phyloP scores from a whole-genome alignment of 2,888 invertebrate genomes.

The Folsomia candida region DNA sequence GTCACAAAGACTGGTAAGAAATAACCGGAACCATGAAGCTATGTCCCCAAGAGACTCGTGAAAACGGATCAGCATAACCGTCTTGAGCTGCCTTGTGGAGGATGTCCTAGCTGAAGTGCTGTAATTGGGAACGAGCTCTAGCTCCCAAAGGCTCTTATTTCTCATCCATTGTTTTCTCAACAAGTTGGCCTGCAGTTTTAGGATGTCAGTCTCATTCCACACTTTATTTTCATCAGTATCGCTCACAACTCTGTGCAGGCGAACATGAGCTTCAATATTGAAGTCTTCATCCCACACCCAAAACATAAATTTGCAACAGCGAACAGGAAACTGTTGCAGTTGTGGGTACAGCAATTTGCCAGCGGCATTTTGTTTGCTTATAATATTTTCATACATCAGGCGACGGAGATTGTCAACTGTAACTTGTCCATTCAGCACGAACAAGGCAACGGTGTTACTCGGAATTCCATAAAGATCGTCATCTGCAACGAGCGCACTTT shows the following conservation, averaged over 20 bases:
- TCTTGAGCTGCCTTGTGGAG: slow-evolving; percentile 22
- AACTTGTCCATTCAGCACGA: slow-evolving; percentile 33
- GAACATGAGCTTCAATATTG: slow-evolving; percentile 31
- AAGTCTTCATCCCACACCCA: slow-evolving; percentile 41
- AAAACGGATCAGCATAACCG: slow-evolving; percentile 31
- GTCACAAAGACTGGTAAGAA: slow-evolving; percentile 26
- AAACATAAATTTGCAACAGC: slow-evolving; percentile 32
- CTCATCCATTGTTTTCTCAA: slow-evolving; percentile 41
- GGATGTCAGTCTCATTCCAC: slow-evolving; percentile 39
- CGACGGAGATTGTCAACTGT: slow-evolving; percentile 32
- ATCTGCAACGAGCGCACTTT: slow-evolving; percentile 28
- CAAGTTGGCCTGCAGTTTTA: slow-evolving; percentile 36
- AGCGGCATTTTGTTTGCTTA: slow-evolving; percentile 21
- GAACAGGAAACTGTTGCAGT: slow-evolving; percentile 35
- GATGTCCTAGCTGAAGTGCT: background rate
- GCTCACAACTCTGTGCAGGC: slow-evolving; percentile 32
- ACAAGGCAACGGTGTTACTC: slow-evolving; percentile 26
- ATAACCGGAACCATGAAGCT: slow-evolving; percentile 30
- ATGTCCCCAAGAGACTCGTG: slow-evolving; percentile 31
- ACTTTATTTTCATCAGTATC: slow-evolving; percentile 33
- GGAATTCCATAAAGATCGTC: slow-evolving; percentile 42
- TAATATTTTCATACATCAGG: slow-evolving; percentile 29
- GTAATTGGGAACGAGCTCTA: slow-evolving; percentile 35
- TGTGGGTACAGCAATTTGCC: slow-evolving; percentile 26
- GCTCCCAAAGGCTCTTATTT: slow-evolving; percentile 39